A percentile compares a stretch with the other conserved stretches of the same genome.
Conservation (phyloP, 35 echinoderm and acorn worm species). For the Lytechinus variegatus region DNA sequence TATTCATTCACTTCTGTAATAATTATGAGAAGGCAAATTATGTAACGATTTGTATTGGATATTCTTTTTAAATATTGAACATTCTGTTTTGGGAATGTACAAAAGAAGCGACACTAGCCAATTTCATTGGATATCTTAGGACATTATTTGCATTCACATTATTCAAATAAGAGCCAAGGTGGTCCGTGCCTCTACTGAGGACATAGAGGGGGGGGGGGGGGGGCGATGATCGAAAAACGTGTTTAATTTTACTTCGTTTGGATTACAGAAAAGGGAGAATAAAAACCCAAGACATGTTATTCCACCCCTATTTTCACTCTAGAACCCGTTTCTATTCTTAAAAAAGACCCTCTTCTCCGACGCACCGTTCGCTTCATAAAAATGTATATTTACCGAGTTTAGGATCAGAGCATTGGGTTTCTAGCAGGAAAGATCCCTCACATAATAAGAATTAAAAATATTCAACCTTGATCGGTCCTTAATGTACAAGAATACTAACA, state of each 20-base stretch:
- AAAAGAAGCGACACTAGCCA: no score
- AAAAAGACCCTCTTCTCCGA: not conserved
- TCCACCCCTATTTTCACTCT: not conserved
- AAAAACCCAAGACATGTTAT: not conserved
- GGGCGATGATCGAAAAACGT: constrained; percentile 28
- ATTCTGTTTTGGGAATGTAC: no score
- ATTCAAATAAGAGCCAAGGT: not conserved
- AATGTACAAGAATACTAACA: constrained; percentile 44
- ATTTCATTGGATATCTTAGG: not conserved
- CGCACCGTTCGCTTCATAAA: not conserved
- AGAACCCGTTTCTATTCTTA: not conserved
- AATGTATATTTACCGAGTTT: constrained; percentile 43
- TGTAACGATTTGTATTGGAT: no score
- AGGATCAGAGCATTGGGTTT: constrained; percentile 8
- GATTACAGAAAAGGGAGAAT: constrained; percentile 25
- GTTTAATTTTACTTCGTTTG: not conserved
- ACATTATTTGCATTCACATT: not conserved
- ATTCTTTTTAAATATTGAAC: no score
- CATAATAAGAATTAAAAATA: constrained; percentile 32
- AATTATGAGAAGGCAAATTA: no score
- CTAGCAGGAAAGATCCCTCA: constrained; percentile 27
- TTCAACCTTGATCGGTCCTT: constrained; percentile 23
- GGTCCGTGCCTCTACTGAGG: not conserved
- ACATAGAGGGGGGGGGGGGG: not conserved
- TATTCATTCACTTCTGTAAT: no score